A percentile compares a stretch with the other conserved stretches of the same genome.
Evolutionary conservation across 2,888 invertebrate species (phyloP).

Genomic region (Synergus umbraculus): DNA sequence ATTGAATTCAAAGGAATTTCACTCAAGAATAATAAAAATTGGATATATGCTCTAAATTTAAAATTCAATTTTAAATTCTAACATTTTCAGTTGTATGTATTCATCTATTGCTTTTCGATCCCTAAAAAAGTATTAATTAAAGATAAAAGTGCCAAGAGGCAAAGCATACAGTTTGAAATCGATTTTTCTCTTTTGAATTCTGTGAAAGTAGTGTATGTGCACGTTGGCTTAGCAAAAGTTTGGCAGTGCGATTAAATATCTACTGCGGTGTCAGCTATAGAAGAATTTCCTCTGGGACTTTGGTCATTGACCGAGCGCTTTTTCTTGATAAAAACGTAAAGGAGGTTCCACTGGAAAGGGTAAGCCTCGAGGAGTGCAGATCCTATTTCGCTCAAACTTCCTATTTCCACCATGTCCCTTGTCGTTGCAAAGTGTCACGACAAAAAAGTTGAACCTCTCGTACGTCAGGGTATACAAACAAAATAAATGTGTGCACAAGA

Average conservation of each 20-base stretch:
- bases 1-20: constrained; percentile 17
- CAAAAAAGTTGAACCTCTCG: constrained; percentile 1
- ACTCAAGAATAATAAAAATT: background rate
- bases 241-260: constrained; percentile 31
- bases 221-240: constrained; percentile 22
- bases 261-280: constrained; percentile 26
- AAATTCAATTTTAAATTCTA: too few relatives aligned
- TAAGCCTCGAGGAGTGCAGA: constrained; percentile 14
- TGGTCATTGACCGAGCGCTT: constrained; percentile 43
- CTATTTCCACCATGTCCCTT: constrained; percentile 31
- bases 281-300: constrained; percentile 33
- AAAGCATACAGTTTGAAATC: background rate
- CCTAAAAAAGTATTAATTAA: too few relatives aligned
- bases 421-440: constrained; percentile 28
- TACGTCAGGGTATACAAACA: constrained; percentile 6
- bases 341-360: constrained; percentile 15
- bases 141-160: background rate
- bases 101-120: too few relatives aligned
- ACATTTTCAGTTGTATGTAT: too few relatives aligned
- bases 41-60: background rate
- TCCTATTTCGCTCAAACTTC: constrained; percentile 36
- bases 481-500: constrained; percentile 19
- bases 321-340: constrained; percentile 43
- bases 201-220: background rate
- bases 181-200: background rate